A percentile compares a stretch with the other conserved stretches of the same genome.
Conservation (phyloP, 2,113 vertebrate species). For the Trematomus loennbergii region DNA sequence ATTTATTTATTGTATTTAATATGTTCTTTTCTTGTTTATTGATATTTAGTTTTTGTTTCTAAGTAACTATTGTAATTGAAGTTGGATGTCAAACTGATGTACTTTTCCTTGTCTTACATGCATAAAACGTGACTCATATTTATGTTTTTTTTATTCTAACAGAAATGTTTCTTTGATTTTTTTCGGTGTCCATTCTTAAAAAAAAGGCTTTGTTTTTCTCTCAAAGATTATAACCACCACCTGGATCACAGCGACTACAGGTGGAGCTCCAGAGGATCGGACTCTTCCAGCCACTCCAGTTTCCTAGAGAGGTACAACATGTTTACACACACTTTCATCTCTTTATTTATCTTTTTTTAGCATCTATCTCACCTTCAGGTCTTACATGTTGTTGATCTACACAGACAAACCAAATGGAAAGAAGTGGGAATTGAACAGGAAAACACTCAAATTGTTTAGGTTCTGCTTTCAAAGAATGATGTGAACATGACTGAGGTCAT, state of each 20-base stretch:
- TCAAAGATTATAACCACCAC: constrained; percentile 91
- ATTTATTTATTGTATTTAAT: background rate
- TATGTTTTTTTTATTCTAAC: background rate
- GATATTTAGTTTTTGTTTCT: background rate
- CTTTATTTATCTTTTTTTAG: background rate
- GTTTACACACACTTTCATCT: background rate
- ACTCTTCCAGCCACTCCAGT: constrained; percentile 89
- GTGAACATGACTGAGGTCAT: background rate
- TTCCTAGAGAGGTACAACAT: constrained; percentile 88
- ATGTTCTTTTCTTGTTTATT: background rate
- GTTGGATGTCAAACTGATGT: background rate
- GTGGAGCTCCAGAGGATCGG: constrained; percentile 92
- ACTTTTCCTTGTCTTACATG: background rate
- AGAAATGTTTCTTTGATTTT: background rate
- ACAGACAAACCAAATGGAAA: background rate
- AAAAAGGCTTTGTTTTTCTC: background rate
- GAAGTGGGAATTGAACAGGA: background rate
- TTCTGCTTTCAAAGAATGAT: background rate
- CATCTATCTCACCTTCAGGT: background rate
- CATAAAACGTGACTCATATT: background rate
- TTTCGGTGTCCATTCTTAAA: background rate
- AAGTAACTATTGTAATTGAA: background rate
- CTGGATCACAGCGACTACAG: constrained; percentile 91
- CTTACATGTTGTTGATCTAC: background rate
- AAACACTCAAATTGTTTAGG: background rate